Base-by-base conservation (phyloP, 2,113 vertebrate species). In the Motacilla alba region DNA sequence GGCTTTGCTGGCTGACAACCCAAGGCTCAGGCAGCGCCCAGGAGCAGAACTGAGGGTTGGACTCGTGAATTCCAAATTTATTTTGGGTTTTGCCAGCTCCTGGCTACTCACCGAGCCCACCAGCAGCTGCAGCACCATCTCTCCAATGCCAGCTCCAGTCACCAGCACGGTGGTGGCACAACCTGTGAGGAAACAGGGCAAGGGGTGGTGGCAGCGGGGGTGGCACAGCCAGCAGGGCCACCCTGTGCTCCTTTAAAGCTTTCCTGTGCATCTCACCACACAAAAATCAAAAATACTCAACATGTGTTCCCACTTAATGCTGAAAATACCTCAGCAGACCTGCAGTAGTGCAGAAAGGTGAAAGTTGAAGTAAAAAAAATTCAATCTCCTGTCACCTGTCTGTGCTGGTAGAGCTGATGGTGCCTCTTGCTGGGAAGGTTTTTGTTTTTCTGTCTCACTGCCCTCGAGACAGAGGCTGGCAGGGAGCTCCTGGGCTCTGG, bases 141-240 rank as follows among this genome's bases (percentile, higher is more conserved):
- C 99, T 3, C 99, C 99, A 6, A 98, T 84, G 39, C 99, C 98
- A 33, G 99, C 99, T n/a, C 98, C 98, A 0, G 99, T 99, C 94
- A 99, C 99, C 84, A 99, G 96, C 74, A 99, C 98, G 0, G 99
- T 98, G 2, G 99, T 99, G 21, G 99, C 99, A 96, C 99, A 99
- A 33, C 99, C 99, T 99, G 94, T 46, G 67, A 46, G 74, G 64
- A 47, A 70, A 80, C 1, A 23, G 73, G 1, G 8, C 16, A 11
- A 26, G 35, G 6, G 52, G 9, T 28, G 90, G 37, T 80, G 92
- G 63, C 68, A 52, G 56, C 52, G 6, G 3, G 60, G 60, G 52
- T 5, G 64, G 3, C 39, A 15, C 24, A 2, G 46, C 15, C 58
- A 16, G 27, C 83, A 47, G 89, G 66, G 28, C 3, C 73, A 37